Base-by-base conservation (phyloP, 2,797 vertebrate genomes). In the Otus scops region DNA sequence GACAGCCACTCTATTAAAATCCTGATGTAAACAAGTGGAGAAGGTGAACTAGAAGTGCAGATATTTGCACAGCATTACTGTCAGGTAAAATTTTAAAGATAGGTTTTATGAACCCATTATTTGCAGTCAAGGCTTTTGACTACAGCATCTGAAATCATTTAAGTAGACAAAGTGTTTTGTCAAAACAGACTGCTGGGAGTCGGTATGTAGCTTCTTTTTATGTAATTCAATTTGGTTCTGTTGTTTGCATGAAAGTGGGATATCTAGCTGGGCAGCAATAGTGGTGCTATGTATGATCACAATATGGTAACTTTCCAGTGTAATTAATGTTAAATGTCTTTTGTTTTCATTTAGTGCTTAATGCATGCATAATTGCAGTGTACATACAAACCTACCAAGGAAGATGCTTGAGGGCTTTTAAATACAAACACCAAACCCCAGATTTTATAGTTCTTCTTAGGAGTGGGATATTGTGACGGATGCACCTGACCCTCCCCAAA, bases 131-230 rank as follows among this genome's bases (percentile, higher is more conserved):
- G 98, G 97, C 97, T 98, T 98, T 98, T 98, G 98, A 98, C 97
- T 98, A 97, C 95, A 98, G 98, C 97, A 98, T 98, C 98, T 98
- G 98, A 98, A 98, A 98, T 98, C 97, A 98, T 98, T 98, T 98
- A 98, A 97, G 96, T 95, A 98, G 98, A 98, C 98, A 98, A 98
- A 98, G 98, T 98, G 97, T 98, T 98, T 98, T 98, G 98, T 98
- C 98, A 98, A 98, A 98, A 98, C 97, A 98, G 93, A 97, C 98
- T 98, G 98, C 97, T 97, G 98, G 97, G 98, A 98, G 97, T 98
- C 97, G 97, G 98, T 95, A 88, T 98, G 97, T 97, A 98, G 98
- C 98, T 98, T 98, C 97, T 97, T 97, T 98, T 97, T 97, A 97
- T 97, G 98, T 98, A 98, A 98, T 97, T 98, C 97, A 98, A 98